Conservation (phyloP, 2,797 vertebrate species). For the Australoheros facetus region DNA sequence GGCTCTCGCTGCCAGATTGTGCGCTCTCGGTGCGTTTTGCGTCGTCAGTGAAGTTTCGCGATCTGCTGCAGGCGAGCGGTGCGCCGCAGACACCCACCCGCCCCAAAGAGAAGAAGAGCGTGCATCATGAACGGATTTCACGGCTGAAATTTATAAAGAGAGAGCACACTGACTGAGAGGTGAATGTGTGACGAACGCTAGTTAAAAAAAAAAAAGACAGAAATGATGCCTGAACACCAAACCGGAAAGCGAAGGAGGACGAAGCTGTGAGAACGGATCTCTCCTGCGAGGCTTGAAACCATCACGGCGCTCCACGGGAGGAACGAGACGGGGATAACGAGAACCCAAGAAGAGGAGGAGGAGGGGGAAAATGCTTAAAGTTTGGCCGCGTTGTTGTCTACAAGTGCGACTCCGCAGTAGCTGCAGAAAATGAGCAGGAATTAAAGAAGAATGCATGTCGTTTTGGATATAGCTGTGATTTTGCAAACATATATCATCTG, state of each 20-base stretch:
- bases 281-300: constrained; percentile 26
- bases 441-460: constrained; percentile 78
- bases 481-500: constrained; percentile 73
- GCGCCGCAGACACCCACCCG: constrained; percentile 15
- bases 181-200: background rate
- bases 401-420: constrained; percentile 43
- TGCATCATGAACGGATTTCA: background rate
- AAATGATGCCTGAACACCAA: constrained; percentile 20
- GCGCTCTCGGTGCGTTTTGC: constrained; percentile 36
- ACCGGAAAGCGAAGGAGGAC: constrained; percentile 4
- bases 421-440: constrained; percentile 62
- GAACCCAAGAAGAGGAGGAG: background rate
- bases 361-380: constrained; percentile 55
- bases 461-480: constrained; percentile 75
- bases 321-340: background rate
- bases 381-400: constrained; percentile 43
- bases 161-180: background rate
- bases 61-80: constrained; percentile 42
- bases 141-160: background rate
- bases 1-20: background rate
- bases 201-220: background rate
- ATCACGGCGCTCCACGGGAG: constrained; percentile 18
- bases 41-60: constrained; percentile 50
- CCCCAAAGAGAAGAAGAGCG: background rate
- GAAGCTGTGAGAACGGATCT: constrained; percentile 32